Base-by-base conservation (phyloP, 2,797 vertebrate genomes). In the Otolemur crassicaudatus region DNA sequence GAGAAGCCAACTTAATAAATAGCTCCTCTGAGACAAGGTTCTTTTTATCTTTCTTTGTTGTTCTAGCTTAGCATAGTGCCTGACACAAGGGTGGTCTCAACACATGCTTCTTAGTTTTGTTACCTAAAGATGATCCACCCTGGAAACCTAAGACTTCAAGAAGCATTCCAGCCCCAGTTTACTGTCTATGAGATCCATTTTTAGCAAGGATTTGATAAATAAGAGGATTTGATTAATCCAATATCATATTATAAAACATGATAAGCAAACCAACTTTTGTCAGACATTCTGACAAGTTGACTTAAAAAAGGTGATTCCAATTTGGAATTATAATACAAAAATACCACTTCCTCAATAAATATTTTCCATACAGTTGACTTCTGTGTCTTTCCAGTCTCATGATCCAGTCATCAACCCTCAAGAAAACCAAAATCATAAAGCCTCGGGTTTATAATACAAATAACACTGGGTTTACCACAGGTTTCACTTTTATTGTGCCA, bases 361-460 rank as follows among this genome's bases (percentile, higher is more conserved):
- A 81, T 87, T 83, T 90, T 94, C 86, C 79, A 87, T 43, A 60
- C 4, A 31, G 37, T 22, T 92, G 72, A 96, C 84, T 63, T 14
- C 10, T n/a, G 19, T 73, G 17, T 95, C 70, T 87, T 43, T 92
- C 86, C 19, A 77, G 61, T 91, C 85, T 96, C 53, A 77, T 87
- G 43, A 95, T 23, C 29, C 77, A 65, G 23, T 77, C 82, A 76
- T 19, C 63, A 72, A 73, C 37, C 37, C 69, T 91, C 79, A 58
- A 63, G 90, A 90, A 96, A 92, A 95, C 76, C 34, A 91, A 82
- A 93, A 93, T 29, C 67, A 88, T 34, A 77, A 91, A 96, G 29
- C 65, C 23, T 27, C 86, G 43, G n/a, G 61, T 56, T 73, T 46
- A 63, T 3, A 73, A 87, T 37, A 75, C 17, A 82, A 63, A 87